A percentile compares a stretch with the other conserved stretches of the same genome.
Evolutionary conservation across 2,888 invertebrate genomes (phyloP).

Genomic region (Drosophila macrospina): DNA sequence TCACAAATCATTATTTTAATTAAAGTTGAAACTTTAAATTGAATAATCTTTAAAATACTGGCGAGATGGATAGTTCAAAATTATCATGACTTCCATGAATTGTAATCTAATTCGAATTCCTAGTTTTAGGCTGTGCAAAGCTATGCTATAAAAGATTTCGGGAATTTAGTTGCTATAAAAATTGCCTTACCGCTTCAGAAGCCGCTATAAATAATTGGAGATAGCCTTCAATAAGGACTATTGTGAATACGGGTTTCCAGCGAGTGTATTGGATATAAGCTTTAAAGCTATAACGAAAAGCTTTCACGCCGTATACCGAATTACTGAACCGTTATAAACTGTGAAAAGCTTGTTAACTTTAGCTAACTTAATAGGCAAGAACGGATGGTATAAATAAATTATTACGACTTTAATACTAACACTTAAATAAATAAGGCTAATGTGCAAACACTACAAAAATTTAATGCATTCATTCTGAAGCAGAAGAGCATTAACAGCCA

Average conservation of each 20-base stretch:
- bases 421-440: background rate
- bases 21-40: background rate
- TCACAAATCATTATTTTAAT: background rate
- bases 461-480: background rate
- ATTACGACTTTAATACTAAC: background rate
- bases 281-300: background rate
- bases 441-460: background rate
- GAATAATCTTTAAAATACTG: background rate
- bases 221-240: background rate
- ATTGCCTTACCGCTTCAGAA: background rate
- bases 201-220: constrained; percentile 2
- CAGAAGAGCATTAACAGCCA: background rate
- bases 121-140: background rate
- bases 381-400: background rate
- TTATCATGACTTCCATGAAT: background rate
- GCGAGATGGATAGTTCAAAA: background rate
- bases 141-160: background rate
- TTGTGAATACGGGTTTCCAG: background rate
- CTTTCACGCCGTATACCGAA: background rate
- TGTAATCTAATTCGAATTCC: background rate
- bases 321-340: constrained; percentile 3
- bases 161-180: background rate
- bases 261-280: background rate
- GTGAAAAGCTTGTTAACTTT: background rate
- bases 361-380: too few relatives aligned